Evolutionary conservation across 2,888 invertebrate genomes (phyloP).

Genomic region (Cosmorhoe ocellata): DNA sequence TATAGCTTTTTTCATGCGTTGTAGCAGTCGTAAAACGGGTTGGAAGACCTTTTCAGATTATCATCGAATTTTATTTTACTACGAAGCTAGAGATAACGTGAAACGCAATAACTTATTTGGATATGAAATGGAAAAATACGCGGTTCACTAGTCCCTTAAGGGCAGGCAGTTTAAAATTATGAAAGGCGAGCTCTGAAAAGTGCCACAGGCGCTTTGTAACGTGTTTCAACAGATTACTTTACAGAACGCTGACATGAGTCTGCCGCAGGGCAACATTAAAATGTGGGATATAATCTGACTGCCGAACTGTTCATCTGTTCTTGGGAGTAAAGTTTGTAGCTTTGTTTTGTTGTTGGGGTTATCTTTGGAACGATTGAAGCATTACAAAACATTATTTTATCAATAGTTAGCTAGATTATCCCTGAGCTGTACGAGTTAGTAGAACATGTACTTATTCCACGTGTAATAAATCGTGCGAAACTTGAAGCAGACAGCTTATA

Average conservation of each 20-base stretch:
- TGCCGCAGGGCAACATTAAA: background rate
- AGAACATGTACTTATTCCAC: no score
- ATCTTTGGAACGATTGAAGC: no score
- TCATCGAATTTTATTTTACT: conserved; percentile 38
- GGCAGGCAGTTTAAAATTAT: conserved; percentile 15
- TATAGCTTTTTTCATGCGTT: conserved; percentile 39
- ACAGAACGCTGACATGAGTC: background rate
- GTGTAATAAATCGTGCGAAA: no score
- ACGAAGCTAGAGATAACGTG: conserved; percentile 37
- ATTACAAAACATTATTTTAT: no score
- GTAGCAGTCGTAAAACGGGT: conserved; percentile 41
- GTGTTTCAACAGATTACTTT: background rate
- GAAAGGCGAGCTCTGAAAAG: background rate
- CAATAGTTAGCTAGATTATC: no score
- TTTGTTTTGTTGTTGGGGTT: no score
- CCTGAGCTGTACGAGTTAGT: no score
- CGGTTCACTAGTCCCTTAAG: conserved; percentile 11
- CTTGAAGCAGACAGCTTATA: no score
- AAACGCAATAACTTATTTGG: conserved; percentile 24
- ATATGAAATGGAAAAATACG: conserved; percentile 4
- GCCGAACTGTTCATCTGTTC: no score
- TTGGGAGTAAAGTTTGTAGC: no score
- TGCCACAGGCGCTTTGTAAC: background rate
- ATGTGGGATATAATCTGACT: no score
- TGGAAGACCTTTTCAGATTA: conserved; percentile 38